Percentiles rank a stretch among this genome's conserved stretches.
Conservation (phyloP, 1,140 invertebrate genomes). For the Eurosta solidaginis region DNA sequence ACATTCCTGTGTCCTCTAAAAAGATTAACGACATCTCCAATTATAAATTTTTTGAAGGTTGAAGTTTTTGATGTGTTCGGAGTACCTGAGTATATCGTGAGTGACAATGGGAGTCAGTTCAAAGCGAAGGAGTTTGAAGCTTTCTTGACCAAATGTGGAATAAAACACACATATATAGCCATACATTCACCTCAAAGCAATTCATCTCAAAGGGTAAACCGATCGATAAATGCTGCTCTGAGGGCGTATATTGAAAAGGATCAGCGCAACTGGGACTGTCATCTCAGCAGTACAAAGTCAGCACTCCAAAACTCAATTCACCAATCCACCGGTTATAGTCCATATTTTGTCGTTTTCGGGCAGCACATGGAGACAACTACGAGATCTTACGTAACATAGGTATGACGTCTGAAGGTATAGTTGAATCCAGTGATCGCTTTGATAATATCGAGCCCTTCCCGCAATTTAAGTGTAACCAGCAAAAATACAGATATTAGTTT, state of each 20-base stretch:
- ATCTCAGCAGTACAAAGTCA: background rate
- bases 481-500: no score
- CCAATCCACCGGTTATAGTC: background rate
- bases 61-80: no score
- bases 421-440: background rate
- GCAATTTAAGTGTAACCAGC: no score
- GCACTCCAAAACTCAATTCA: background rate
- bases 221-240: background rate
- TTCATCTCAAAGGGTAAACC: constrained; percentile 22
- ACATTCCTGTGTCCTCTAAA: no score
- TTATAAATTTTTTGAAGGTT: no score
- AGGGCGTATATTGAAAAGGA: background rate
- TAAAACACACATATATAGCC: no score
- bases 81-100: no score
- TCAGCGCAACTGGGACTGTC: background rate
- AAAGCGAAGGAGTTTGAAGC: constrained; percentile 9
- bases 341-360: no score
- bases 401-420: background rate
- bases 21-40: no score
- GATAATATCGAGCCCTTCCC: no score
- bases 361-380: background rate
- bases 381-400: background rate
- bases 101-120: no score
- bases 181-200: constrained; percentile 20
- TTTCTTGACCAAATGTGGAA: background rate